phyloP scores from a whole-genome alignment of 53 echinoderm and acorn worm genomes.

The Arbacia lixula region DNA sequence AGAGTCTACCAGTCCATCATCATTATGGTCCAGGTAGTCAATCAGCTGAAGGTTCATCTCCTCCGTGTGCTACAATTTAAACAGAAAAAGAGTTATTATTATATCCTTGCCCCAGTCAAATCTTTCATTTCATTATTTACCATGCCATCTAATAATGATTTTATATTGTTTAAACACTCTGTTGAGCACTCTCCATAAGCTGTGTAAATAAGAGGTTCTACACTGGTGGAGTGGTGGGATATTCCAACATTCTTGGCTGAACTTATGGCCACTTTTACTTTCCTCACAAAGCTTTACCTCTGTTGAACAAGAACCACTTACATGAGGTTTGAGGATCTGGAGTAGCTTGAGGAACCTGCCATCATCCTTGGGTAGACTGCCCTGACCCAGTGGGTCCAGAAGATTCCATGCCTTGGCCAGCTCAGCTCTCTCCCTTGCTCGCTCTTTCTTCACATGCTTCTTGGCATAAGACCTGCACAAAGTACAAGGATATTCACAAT shows the following conservation, averaged over 20 bases:
- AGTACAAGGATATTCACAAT: too few relatives aligned
- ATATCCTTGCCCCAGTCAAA: too few relatives aligned
- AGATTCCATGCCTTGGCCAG: constrained; percentile 99
- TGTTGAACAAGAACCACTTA: constrained; percentile 14
- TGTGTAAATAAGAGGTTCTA: too few relatives aligned
- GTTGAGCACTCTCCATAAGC: too few relatives aligned
- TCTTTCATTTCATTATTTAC: too few relatives aligned
- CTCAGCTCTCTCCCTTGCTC: constrained; percentile 94
- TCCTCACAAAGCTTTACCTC: too few relatives aligned
- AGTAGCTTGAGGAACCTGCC: constrained; percentile 88
- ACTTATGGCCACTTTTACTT: too few relatives aligned
- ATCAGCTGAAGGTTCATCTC: constrained; percentile 98
- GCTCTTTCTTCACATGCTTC: constrained; percentile 97
- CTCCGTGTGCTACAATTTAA: constrained; percentile 81
- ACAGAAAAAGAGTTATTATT: too few relatives aligned
- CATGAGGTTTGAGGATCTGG: constrained; percentile 90
- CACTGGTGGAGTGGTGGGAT: too few relatives aligned
- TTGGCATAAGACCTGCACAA: constrained; percentile 96
- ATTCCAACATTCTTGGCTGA: too few relatives aligned
- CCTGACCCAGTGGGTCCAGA: constrained; percentile 91
- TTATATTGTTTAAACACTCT: too few relatives aligned
- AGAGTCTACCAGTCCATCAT: constrained; percentile 85
- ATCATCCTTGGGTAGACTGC: constrained; percentile 80
- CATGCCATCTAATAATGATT: too few relatives aligned
- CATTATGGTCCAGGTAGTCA: constrained; percentile 87